Conservation (phyloP, 2,113 vertebrate genomes). For the Heterochromis multidens region DNA sequence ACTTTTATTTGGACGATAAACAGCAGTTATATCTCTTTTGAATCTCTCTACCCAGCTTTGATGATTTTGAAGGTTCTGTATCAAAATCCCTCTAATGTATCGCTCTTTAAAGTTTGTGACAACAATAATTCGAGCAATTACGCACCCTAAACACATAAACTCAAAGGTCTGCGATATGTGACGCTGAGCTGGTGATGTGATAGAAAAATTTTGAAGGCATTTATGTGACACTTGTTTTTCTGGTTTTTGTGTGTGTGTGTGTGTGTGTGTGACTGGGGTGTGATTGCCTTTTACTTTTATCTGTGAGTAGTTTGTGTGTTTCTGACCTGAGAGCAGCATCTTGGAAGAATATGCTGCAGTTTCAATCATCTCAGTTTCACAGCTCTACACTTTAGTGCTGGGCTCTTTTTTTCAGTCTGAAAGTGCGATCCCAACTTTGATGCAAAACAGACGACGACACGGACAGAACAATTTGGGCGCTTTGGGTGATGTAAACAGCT, state of each 20-base stretch:
- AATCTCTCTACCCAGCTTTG: not conserved
- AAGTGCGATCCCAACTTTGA: not conserved
- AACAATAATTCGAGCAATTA: not conserved
- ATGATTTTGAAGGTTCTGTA: not conserved
- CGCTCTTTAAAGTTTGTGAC: not conserved
- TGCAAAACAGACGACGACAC: not conserved
- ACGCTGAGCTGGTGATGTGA: conserved; percentile 45
- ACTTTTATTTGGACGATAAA: not conserved
- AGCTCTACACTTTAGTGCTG: not conserved
- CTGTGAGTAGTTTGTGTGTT: not conserved
- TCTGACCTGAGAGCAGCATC: conserved; percentile 40
- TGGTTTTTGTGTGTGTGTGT: not conserved
- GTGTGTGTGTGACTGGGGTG: not conserved
- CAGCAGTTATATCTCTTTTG: not conserved
- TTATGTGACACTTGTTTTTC: conserved; percentile 22
- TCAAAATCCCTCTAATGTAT: not conserved
- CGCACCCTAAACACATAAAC: not conserved
- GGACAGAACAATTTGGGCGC: not conserved
- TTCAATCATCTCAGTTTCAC: not conserved
- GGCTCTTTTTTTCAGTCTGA: not conserved
- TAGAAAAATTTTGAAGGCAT: conserved; percentile 52
- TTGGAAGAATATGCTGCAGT: not conserved
- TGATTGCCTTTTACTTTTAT: not conserved
- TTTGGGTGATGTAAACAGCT: not conserved
- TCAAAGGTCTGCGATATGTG: not conserved